Conservation (phyloP, 1,140 invertebrate species). For the Hirudo medicinalis region DNA sequence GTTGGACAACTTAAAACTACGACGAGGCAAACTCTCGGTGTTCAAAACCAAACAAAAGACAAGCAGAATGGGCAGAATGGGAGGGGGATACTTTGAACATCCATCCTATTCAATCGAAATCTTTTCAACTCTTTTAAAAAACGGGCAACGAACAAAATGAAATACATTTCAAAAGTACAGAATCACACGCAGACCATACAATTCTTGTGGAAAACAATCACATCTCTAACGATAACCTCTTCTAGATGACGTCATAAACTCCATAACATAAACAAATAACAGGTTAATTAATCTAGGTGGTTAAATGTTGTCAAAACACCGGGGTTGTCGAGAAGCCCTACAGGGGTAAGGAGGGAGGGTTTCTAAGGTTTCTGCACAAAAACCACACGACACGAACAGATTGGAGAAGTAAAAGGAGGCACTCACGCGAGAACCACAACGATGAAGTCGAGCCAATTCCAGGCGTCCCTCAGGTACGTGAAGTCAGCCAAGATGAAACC, state of each 20-base stretch:
- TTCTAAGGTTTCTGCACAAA: neutral
- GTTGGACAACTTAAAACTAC: neutral
- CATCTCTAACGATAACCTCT: neutral
- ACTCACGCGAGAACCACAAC: conserved; percentile 85
- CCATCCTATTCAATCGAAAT: neutral
- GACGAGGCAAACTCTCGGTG: neutral
- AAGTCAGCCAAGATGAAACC: conserved; percentile 89
- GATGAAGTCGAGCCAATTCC: conserved; percentile 94
- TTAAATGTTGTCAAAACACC: no score
- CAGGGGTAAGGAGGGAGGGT: neutral
- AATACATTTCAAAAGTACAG: neutral
- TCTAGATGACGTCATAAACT: neutral
- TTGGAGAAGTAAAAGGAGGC: neutral
- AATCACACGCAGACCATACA: neutral
- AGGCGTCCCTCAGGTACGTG: conserved; percentile 86
- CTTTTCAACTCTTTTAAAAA: neutral
- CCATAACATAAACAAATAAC: neutral
- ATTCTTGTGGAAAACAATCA: neutral
- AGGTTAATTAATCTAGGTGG: neutral
- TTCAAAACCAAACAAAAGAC: neutral
- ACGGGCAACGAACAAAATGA: neutral
- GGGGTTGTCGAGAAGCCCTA: neutral
- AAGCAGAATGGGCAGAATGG: no score
- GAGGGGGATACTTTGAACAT: neutral
- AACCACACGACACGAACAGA: neutral